Evolutionary conservation across 1,140 invertebrate species (phyloP).

Genomic region (Rhagoletis pomonella): DNA sequence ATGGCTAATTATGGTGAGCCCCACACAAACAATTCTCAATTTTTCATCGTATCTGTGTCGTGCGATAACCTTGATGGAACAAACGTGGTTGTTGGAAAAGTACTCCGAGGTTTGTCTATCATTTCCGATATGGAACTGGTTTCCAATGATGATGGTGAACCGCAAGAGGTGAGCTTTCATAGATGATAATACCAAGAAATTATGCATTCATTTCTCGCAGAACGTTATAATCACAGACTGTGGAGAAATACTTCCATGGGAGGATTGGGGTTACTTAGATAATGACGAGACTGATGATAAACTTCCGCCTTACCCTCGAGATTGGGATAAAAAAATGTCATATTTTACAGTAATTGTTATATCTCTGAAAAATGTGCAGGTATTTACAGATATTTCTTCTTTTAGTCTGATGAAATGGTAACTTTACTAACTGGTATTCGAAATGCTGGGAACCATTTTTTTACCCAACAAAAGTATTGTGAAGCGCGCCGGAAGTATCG

Average conservation of each 20-base stretch:
- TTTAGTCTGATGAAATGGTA: conserved; percentile 72
- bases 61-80: conserved; percentile 90
- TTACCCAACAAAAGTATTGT: conserved; percentile 77
- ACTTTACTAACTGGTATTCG: conserved; percentile 79
- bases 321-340: conserved; percentile 77
- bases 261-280: conserved; percentile 81
- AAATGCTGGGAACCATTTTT: conserved; percentile 83
- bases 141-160: conserved; percentile 76
- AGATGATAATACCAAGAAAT: background rate
- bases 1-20: conserved; percentile 92
- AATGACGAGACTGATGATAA: conserved; percentile 82
- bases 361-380: background rate
- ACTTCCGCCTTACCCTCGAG: conserved; percentile 84
- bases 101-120: conserved; percentile 82
- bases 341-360: conserved; percentile 58
- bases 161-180: conserved; percentile 75
- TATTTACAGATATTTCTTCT: conserved; percentile 50
- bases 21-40: conserved; percentile 95
- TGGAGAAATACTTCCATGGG: conserved; percentile 80
- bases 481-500: conserved; percentile 83
- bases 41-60: conserved; percentile 91
- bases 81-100: conserved; percentile 93
- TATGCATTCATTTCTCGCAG: conserved; percentile 66
- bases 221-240: conserved; percentile 82
- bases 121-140: conserved; percentile 80